Conservation (phyloP, 2,888 invertebrate species). For the Nowickia ferox region DNA sequence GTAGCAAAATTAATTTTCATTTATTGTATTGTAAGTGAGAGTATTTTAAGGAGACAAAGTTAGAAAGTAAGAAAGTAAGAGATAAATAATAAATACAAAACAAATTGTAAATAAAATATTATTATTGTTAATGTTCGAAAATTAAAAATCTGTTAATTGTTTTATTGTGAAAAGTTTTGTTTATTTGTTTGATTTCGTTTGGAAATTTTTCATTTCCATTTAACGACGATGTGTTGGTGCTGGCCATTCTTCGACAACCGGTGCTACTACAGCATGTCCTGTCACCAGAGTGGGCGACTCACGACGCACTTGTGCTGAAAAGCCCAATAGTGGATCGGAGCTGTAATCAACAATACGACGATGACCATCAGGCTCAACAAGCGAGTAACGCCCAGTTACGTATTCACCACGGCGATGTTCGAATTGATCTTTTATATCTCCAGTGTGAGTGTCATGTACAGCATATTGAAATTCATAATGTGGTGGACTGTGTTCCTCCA, state of each 20-base stretch:
- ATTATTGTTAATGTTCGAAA: conserved; percentile 67
- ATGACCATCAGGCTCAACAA: conserved; percentile 82
- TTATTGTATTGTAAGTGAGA: conserved; percentile 59
- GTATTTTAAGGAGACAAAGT: conserved; percentile 42
- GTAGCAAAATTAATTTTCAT: conserved; percentile 56
- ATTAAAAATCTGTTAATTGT: conserved; percentile 54
- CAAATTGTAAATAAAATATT: conserved; percentile 69
- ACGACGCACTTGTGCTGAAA: conserved; percentile 81
- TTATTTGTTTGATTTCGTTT: conserved; percentile 7
- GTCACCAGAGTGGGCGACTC: conserved; percentile 76
- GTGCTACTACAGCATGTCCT: conserved; percentile 71
- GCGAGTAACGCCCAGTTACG: conserved; percentile 82
- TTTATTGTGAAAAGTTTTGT: conserved; percentile 55
- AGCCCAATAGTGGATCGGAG: conserved; percentile 81
- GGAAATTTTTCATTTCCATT: conserved; percentile 24
- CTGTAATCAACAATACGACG: conserved; percentile 82
- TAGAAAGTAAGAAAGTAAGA: conserved; percentile 33
- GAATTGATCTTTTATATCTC: conserved; percentile 82
- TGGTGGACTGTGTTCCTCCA: conserved; percentile 77
- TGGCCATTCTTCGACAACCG: conserved; percentile 73
- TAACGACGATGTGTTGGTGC: conserved; percentile 72
- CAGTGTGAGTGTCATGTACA: conserved; percentile 82
- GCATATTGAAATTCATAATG: conserved; percentile 82
- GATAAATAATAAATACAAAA: conserved; percentile 48
- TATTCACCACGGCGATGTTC: conserved; percentile 82